Evolutionary conservation across 2,797 vertebrate genomes (phyloP), one percentile per base, ranked within the genome.

Genomic region (Peromyscus aztecus): DNA sequence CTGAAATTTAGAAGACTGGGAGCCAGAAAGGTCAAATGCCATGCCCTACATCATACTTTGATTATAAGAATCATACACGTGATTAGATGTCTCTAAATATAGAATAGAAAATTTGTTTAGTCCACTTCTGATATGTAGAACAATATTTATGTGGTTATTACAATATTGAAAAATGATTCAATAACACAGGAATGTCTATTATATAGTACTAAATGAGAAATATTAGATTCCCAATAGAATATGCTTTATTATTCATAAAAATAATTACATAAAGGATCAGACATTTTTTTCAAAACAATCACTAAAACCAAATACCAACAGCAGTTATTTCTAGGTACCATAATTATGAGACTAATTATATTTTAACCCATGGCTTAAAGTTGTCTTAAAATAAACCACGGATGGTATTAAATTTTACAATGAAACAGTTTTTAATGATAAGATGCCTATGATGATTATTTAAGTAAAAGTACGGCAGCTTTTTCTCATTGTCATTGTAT

Each of bases 121-220:
- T 80, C n/a, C 9, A 61, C 5, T 91, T 27, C 13, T 1, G 93
- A 84, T 43, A 71, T 19, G 86, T 91, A 63, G 78, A 86, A 89
- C n/a, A 23, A 2, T 63, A 63, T 89, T 91, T 73, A 65, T 49
- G 16, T 94, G 52, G 9, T 52, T 40, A 73, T 94, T 93, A 87
- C 73, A 34, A 59, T 88, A 76, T 65, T 89, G 0, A 65, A 94
- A 95, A 63, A 49, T 55, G 52, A 7, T 87, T 96, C 91, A 17
- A 90, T 94, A 65, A 61, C 4, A 65, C 82, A 46, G n/a, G 67
- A 93, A 55, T 85, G 2, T 77, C 75, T 52, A 75, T 27, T 21
- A 73, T 80, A 92, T 23, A 83, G 59, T 91, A 13, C 91, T 91
- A 90, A 91, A n/a, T 80, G 24, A 89, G 49, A 90, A 9, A 91